phyloP scores from a whole-genome alignment of 2,797 vertebrate species.

The Pantherophis vulpinus region DNA sequence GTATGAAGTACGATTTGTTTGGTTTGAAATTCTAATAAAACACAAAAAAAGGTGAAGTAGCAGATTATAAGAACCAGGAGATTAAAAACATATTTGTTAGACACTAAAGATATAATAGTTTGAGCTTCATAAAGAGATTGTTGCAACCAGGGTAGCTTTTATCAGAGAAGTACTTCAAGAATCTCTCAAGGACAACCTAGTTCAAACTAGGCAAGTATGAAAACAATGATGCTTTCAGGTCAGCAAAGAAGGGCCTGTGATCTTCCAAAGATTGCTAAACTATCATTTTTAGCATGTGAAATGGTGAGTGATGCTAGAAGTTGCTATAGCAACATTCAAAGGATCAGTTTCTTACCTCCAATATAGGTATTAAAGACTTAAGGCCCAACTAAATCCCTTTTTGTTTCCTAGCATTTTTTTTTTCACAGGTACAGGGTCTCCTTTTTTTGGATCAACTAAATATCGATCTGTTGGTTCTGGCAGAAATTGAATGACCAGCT shows the following conservation, averaged over 20 bases:
- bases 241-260: not conserved
- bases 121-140: not conserved
- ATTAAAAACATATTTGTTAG: not conserved
- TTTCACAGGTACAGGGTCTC: too few relatives aligned
- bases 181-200: not conserved
- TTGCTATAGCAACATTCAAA: not conserved
- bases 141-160: not conserved
- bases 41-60: not conserved
- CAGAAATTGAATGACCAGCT: too few relatives aligned
- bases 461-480: too few relatives aligned
- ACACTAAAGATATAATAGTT: not conserved
- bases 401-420: too few relatives aligned
- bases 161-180: not conserved
- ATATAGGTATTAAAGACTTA: not conserved
- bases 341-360: not conserved
- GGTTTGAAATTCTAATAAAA: not conserved
- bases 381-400: not conserved
- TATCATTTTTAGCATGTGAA: not conserved
- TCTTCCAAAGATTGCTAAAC: not conserved
- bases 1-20: not conserved
- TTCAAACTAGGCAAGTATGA: not conserved
- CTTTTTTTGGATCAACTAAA: too few relatives aligned
- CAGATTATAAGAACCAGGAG: not conserved
- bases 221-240: not conserved
- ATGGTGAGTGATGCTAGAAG: not conserved